phyloP scores from a whole-genome alignment of 2,888 invertebrate species.

The Drosophila trichaetosa region DNA sequence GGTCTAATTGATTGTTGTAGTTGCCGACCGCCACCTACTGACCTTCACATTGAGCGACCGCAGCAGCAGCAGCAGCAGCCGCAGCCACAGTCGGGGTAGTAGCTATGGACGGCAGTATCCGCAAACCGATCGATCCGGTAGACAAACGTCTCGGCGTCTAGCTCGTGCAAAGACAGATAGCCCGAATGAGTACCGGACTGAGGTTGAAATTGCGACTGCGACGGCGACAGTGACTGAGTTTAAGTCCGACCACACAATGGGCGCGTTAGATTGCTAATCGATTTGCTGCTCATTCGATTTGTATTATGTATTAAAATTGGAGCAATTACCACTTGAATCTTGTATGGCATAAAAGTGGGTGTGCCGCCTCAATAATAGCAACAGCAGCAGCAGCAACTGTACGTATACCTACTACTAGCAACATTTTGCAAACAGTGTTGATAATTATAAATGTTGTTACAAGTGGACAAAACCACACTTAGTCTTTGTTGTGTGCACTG shows the following conservation, averaged over 20 bases:
- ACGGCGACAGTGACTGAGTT: constrained; percentile 14
- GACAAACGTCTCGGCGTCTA: constrained; percentile 75
- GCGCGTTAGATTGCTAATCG: constrained; percentile 81
- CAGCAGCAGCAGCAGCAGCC: constrained; percentile 33
- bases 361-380: constrained; percentile 55
- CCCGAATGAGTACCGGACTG: constrained; percentile 8
- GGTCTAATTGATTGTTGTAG: constrained; percentile 77
- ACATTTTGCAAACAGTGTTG: constrained; percentile 71
- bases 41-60: constrained; percentile 76
- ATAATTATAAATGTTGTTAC: constrained; percentile 72
- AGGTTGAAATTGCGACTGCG: constrained; percentile 10
- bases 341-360: constrained; percentile 78
- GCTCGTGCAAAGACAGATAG: constrained; percentile 56
- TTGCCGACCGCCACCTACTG: constrained; percentile 80
- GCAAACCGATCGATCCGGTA: constrained; percentile 72
- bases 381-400: constrained; percentile 29
- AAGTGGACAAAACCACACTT: constrained; percentile 65
- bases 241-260: constrained; percentile 78
- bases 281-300: constrained; percentile 79
- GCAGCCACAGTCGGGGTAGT: not conserved
- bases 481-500: constrained; percentile 44
- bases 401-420: constrained; percentile 39
- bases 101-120: constrained; percentile 62
- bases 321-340: constrained; percentile 81
- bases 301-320: constrained; percentile 81